Percentiles rank a stretch among this genome's conserved stretches.
phyloP scores from a whole-genome alignment of 1,140 invertebrate genomes.

The Drosophila sp. region DNA sequence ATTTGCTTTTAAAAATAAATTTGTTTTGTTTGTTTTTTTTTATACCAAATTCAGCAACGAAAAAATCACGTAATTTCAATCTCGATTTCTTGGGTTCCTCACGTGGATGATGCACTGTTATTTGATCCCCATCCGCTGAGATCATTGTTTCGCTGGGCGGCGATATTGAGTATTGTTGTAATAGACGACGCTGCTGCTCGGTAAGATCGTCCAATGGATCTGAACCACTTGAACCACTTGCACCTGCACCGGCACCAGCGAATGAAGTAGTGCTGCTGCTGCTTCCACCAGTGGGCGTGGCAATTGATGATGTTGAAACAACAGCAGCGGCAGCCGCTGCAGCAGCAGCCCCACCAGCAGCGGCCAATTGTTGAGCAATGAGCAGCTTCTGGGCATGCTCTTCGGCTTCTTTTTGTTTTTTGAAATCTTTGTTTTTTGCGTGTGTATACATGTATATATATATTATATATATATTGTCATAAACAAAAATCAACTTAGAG shows the following conservation, averaged over 20 bases:
- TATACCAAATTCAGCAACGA: slow-evolving; percentile 82
- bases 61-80: slow-evolving; percentile 82
- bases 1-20: slow-evolving; percentile 6
- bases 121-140: slow-evolving; percentile 80
- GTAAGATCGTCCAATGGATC: slow-evolving; percentile 72
- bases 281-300: slow-evolving; percentile 42
- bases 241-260: neutral
- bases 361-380: slow-evolving; percentile 77
- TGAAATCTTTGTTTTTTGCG: slow-evolving; percentile 63
- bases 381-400: slow-evolving; percentile 82
- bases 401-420: slow-evolving; percentile 83
- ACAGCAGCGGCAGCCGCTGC: slow-evolving; percentile 37
- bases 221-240: neutral
- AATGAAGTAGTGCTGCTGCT: slow-evolving; percentile 19
- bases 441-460: slow-evolving; percentile 30
- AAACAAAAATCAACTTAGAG: slow-evolving; percentile 22
- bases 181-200: slow-evolving; percentile 73
- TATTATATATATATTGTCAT: slow-evolving; percentile 11
- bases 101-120: slow-evolving; percentile 80
- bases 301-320: slow-evolving; percentile 33
- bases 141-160: slow-evolving; percentile 79
- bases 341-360: slow-evolving; percentile 51
- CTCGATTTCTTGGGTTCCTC: slow-evolving; percentile 78
- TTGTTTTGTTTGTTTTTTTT: neutral
- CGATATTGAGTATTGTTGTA: slow-evolving; percentile 79